Base-by-base conservation (phyloP, 37 sponge, comb jelly and placozoan species). In the Beroe forskalii region DNA sequence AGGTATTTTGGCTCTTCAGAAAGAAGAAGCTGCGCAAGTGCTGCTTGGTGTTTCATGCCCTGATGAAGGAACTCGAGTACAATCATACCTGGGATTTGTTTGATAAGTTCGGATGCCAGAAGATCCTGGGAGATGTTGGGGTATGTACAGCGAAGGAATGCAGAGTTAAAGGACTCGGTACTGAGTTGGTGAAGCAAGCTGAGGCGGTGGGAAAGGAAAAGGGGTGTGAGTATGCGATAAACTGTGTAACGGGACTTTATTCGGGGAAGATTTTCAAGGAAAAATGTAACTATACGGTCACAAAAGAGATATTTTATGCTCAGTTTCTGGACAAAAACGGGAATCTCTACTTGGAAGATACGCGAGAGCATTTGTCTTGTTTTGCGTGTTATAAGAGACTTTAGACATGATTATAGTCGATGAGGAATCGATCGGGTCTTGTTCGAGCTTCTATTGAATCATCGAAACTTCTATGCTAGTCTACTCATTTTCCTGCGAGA, bases 211-310 rank as follows among this genome's bases (percentile, higher is more conserved):
- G 55, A 0, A 80, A 48, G 40, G 86, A 41, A 23, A 44, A 41
- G 35, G 86, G 86, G 9, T 80, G 86, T 80, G 55, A 41, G 0
- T 27, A 44, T 28, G 22, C 86, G n/a, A 9, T 42, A 1, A 44
- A 41, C 55, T n/a, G 40, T 1, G 86, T 44, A 1, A 80, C 86
- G 1, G 86, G 86, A 25, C 0, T 43, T 20, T 80, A 44, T 37
- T 80, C 86, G 9, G 55, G 55, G 17, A 80, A 44, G 27, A 25
- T 80, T 44, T 80, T 80, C 86, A 43, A 30, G 27, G 72, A 69
- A 30, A 80, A 44, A 48, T 80, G 44, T 41, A 44, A 25, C 35
- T 80, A 80, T 41, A 80, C 44, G 4, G 55, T 80, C 6, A 20
- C 0, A 23, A 6, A 80, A 14, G 86, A 80, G 55, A 0, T 44